Conservation (phyloP, 2,113 vertebrate species). For the Proteles cristata region DNA sequence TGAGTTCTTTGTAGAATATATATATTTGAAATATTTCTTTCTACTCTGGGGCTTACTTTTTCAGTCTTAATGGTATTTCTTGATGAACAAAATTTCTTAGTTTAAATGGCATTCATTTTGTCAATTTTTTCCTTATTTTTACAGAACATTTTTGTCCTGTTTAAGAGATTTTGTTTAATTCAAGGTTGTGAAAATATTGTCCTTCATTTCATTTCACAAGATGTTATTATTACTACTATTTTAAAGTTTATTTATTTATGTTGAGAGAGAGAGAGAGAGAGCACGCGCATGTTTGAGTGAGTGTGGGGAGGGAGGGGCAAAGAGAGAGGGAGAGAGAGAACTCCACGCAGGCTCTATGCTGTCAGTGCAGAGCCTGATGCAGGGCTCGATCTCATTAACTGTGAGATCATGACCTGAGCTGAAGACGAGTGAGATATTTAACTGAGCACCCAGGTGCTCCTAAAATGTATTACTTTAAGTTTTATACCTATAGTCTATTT, state of each 20-base stretch:
- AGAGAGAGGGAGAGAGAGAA: too few species aligned
- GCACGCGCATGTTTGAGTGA: too few species aligned
- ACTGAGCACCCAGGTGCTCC: too few species aligned
- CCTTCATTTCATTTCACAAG: not conserved
- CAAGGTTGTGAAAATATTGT: not conserved
- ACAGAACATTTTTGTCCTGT: not conserved
- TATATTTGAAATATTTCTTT: not conserved
- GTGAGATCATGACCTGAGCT: too few species aligned
- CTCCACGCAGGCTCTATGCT: too few species aligned
- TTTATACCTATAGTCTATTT: not conserved
- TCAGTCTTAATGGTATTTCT: not conserved
- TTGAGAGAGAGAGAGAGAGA: too few species aligned
- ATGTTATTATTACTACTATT: not conserved
- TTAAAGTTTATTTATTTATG: too few species aligned
- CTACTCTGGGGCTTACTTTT: not conserved
- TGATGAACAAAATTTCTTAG: slow-evolving; percentile 15
- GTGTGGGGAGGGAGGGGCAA: too few species aligned
- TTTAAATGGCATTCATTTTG: not conserved
- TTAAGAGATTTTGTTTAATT: not conserved
- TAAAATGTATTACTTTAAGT: too few species aligned
- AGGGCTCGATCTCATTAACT: too few species aligned
- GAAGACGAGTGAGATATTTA: too few species aligned
- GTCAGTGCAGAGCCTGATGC: too few species aligned
- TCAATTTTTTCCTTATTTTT: not conserved
- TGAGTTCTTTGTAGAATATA: not conserved